These are phyloP conservation scores for Cosmia pyralina DNA, from an alignment of 2,888 invertebrate species.

Conservation along the genomic window DNA sequence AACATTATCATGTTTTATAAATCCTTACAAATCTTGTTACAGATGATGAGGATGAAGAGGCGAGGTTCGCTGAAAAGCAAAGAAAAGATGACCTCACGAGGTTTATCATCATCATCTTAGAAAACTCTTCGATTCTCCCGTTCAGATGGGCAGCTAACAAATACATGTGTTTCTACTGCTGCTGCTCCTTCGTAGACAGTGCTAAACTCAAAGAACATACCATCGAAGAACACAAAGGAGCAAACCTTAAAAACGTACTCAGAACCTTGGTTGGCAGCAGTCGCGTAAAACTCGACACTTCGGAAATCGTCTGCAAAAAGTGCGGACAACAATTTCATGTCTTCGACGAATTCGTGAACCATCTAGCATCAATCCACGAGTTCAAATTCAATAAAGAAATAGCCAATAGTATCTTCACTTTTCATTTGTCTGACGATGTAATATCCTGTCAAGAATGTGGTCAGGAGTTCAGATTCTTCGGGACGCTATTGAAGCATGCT, in stretches of 20 bases:
- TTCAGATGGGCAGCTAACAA: slow-evolving; percentile 74
- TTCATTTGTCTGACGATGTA: slow-evolving; percentile 72
- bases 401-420: slow-evolving; percentile 67
- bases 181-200: slow-evolving; percentile 69
- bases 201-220: slow-evolving; percentile 69
- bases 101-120: slow-evolving; percentile 67
- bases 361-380: slow-evolving; percentile 66
- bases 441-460: slow-evolving; percentile 77
- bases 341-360: slow-evolving; percentile 70
- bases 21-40: slow-evolving; percentile 55
- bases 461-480: slow-evolving; percentile 75
- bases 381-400: slow-evolving; percentile 69
- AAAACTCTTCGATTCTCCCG: slow-evolving; percentile 74
- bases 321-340: slow-evolving; percentile 65
- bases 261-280: slow-evolving; percentile 65
- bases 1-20: slow-evolving; percentile 6
- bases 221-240: slow-evolving; percentile 69
- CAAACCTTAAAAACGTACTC: slow-evolving; percentile 67
- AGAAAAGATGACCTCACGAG: slow-evolving; percentile 67
- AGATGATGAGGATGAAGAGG: slow-evolving; percentile 53
- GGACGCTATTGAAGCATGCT: slow-evolving; percentile 72
- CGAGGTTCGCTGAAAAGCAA: slow-evolving; percentile 48
- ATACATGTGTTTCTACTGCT: slow-evolving; percentile 77
- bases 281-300: slow-evolving; percentile 73
- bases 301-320: slow-evolving; percentile 71